Base-by-base conservation (phyloP, 2,797 vertebrate genomes). In the Synanceia verrucosa region DNA sequence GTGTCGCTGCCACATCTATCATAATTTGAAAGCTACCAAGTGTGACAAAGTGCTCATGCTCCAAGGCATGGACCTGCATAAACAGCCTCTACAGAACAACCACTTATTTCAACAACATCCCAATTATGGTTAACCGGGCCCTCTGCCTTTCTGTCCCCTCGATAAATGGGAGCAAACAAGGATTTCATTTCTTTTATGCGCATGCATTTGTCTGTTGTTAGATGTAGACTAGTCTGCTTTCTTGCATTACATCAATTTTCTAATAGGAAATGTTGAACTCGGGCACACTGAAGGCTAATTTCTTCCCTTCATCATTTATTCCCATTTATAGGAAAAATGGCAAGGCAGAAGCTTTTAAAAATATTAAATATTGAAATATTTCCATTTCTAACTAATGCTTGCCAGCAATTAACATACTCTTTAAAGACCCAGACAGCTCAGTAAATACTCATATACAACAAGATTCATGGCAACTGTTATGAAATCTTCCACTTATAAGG, bases 1-100 rank as follows among this genome's bases (percentile, higher is more conserved):
- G 75, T 64, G 76, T 81, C 78, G 48, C 55, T 43, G 76, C 66
- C 73, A 85, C 87, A 92, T 92, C 90, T 59, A 90, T 92, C 88
- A 86, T 86, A 72, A 84, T 90, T 85, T 84, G 78, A 84, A 79
- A 88, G 82, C 76, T 26, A 72, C 37, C 37, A 74, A 72, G 77
- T 78, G 85, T 79, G 86, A 87, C 80, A 61, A 76, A 82, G 84
- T 73, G 60, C 62, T 71, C 36, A 10, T 66, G 67, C 70, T 78
- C 64, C 5, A 28, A 81, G 64, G 73, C 64, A 65, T 73, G 81
- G 78, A 61, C 65, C 61, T 75, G 75, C 83, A 89, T 67, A 75
- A 78, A 76, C 41, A 79, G 74, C 67, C 1, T 33, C 51, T 23
- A 71, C 47, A 51, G 70, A 80, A 73, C 55, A 71, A 46, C 56